Percentiles rank a stretch among this genome's conserved stretches.
phyloP scores from a whole-genome alignment of 2,888 invertebrate genomes.

The Cynaeus angustus region DNA sequence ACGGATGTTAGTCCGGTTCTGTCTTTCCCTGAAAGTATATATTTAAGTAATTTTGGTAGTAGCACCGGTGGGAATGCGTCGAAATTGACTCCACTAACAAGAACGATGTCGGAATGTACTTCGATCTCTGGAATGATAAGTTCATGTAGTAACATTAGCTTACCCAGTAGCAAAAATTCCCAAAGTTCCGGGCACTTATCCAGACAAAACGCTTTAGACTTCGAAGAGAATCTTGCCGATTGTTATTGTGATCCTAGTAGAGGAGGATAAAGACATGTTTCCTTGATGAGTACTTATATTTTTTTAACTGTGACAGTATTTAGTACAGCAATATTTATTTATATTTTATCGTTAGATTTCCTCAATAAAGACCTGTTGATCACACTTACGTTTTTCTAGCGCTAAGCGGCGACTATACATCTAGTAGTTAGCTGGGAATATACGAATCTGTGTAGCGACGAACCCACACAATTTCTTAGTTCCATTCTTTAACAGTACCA shows the following conservation, averaged over 20 bases:
- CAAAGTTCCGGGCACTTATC: slow-evolving; percentile 64
- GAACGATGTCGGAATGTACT: slow-evolving; percentile 65
- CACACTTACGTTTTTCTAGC: slow-evolving; percentile 19
- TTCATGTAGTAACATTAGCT: slow-evolving; percentile 62
- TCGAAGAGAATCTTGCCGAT: slow-evolving; percentile 65
- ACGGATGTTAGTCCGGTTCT: slow-evolving; percentile 56
- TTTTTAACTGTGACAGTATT: slow-evolving; percentile 45
- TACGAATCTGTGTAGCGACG: not conserved
- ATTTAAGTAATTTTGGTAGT: slow-evolving; percentile 42
- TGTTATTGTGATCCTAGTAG: slow-evolving; percentile 65
- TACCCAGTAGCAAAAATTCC: slow-evolving; percentile 61
- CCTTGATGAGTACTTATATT: slow-evolving; percentile 42
- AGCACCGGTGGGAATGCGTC: slow-evolving; percentile 49
- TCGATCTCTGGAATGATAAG: slow-evolving; percentile 59
- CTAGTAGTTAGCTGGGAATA: not conserved
- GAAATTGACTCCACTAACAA: slow-evolving; percentile 50
- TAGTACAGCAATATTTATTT: slow-evolving; percentile 41
- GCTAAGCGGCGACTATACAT: slow-evolving; percentile 1
- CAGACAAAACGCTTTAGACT: slow-evolving; percentile 67
- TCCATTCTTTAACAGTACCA: slow-evolving; percentile 72
- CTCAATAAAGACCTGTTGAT: slow-evolving; percentile 37
- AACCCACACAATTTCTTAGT: not conserved
- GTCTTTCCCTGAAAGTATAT: slow-evolving; percentile 50
- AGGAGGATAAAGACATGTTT: slow-evolving; percentile 41
- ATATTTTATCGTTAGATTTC: slow-evolving; percentile 40